Evolutionary conservation across 2,113 vertebrate species (phyloP), one percentile per base, ranked within the genome.

Genomic region (Xerus inauris): DNA sequence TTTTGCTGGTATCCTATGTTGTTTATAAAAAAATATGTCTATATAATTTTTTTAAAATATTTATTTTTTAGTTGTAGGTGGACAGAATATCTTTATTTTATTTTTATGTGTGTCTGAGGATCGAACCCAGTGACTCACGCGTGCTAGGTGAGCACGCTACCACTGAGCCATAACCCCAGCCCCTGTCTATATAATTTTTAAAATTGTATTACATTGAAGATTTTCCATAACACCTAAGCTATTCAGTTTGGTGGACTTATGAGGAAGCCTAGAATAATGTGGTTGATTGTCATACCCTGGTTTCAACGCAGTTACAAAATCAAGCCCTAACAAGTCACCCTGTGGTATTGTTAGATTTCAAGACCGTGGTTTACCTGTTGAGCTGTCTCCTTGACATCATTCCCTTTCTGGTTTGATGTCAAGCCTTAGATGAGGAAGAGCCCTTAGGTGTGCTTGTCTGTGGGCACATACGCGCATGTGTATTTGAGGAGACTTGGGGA

Each of bases 291-390:
- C 51, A 26, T 40, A 67, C 20, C 14, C 11, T 28, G 5, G 26
- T 35, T 91, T 73, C 76, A 81, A 93, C 45, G 57, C 32, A 19
- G 0, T 76, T 62, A 40, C 49, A 7, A 54, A 64, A 59, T 64
- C 38, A 0, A 0, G 28, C 14, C 22, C 54, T 49, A 20, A n/a
- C 7, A 30, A 30, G 20, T 45, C 32, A 6, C 62, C 42, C 1
- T n/a, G 7, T 47, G 32, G 38, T 28, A 7, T 19, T 51, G 5
- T 45, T 59, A 51, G 8, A 83, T 47, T 76, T 51, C 45, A 77
- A 20, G 49, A 13, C 6, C 0, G 6, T 4, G 17, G 45, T 19
- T 16, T 45, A 0, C 0, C 0, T 26, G 22, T 62, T 6, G 0
- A 4, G 10, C 28, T 0, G 0, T 13, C 20, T 65, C 62, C 32